Percentiles rank a stretch among this genome's conserved stretches.
These are phyloP conservation scores for Drosophila mercatorum DNA, from an alignment of 2,888 invertebrate species.

Conservation along the genomic window DNA sequence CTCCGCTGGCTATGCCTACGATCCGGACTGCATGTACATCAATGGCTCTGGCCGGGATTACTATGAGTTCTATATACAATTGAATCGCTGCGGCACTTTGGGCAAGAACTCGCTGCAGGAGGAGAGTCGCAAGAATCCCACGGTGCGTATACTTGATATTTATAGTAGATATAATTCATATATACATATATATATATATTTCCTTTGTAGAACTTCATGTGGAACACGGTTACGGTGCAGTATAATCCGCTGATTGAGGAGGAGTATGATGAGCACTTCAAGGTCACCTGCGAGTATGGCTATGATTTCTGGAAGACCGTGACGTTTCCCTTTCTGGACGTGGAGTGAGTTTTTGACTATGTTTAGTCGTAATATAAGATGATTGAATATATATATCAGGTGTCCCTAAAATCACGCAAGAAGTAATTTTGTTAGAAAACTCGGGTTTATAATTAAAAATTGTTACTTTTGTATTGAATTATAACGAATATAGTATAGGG, in stretches of 20 bases:
- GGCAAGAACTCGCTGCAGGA: constrained; percentile 95
- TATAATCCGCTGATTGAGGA: constrained; percentile 97
- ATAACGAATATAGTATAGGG: no score
- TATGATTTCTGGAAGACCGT: constrained; percentile 99
- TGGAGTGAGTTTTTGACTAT: constrained; percentile 90
- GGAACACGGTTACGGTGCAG: constrained; percentile 97
- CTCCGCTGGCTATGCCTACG: constrained; percentile 96
- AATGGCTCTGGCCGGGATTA: constrained; percentile 96
- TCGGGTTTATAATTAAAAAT: no score
- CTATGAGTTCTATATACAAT: constrained; percentile 96
- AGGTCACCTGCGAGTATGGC: constrained; percentile 97
- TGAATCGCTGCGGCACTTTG: constrained; percentile 95
- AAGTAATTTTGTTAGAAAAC: no score
- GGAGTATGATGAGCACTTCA: constrained; percentile 97
- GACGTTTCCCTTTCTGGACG: constrained; percentile 96
- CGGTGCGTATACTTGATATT: constrained; percentile 86
- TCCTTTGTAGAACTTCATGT: constrained; percentile 92
- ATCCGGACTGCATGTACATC: constrained; percentile 97
- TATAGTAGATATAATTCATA: accelerated
- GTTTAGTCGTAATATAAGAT: no score
- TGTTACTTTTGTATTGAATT: no score
- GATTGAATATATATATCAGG: no score
- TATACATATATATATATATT: no score
- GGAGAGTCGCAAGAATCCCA: constrained; percentile 93
- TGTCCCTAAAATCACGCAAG: no score